Conservation (phyloP, 2,113 vertebrate genomes). For the Indri indri region DNA sequence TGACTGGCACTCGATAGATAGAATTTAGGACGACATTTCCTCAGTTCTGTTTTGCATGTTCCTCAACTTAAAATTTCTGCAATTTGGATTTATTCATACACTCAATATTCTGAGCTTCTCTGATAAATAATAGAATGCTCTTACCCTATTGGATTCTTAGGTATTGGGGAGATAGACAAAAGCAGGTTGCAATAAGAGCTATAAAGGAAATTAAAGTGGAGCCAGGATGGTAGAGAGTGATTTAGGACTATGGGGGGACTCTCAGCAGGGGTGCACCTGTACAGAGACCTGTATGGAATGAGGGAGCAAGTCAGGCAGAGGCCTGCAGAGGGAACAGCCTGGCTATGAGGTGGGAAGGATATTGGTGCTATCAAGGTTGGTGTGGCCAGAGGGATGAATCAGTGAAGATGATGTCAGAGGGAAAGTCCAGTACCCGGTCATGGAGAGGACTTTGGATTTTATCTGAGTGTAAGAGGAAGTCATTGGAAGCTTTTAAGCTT, state of each 20-base stretch:
- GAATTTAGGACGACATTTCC: background rate
- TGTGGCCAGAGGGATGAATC: background rate
- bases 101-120: background rate
- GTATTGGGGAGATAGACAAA: background rate
- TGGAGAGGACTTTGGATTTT: background rate
- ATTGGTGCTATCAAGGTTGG: accelerated
- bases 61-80: background rate
- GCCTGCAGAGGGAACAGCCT: background rate
- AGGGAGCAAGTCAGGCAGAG: background rate
- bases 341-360: background rate
- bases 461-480: background rate
- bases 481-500: background rate
- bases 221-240: background rate
- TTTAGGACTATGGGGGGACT: background rate
- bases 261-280: background rate
- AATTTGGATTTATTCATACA: background rate
- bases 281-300: background rate
- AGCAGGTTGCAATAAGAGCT: background rate
- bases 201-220: background rate
- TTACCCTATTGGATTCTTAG: background rate
- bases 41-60: background rate
- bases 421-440: background rate
- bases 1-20: background rate
- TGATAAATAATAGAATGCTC: background rate
- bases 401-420: background rate